phyloP scores from a whole-genome alignment of 2,888 invertebrate genomes.

The Camptogramma bilineatum region DNA sequence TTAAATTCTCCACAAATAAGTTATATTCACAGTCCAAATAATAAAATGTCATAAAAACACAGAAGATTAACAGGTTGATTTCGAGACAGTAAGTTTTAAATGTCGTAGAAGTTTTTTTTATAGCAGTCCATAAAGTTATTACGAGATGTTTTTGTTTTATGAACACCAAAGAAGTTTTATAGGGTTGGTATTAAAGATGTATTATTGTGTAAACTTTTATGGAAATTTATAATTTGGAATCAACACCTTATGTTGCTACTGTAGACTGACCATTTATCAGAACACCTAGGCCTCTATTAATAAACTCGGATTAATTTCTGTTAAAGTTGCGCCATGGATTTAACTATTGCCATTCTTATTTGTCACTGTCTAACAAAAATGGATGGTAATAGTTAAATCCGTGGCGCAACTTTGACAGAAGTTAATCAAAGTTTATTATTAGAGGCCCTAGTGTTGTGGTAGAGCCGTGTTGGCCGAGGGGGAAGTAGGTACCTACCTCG shows the following conservation, averaged over 20 bases:
- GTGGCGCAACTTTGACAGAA: too few species aligned
- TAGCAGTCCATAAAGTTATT: slow-evolving; percentile 22
- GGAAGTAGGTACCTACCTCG: too few species aligned
- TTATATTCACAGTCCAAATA: neutral
- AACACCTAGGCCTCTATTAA: too few species aligned
- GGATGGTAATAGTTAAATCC: too few species aligned
- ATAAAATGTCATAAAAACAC: slow-evolving; percentile 11
- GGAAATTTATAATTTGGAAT: slow-evolving; percentile 3
- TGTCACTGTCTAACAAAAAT: too few species aligned
- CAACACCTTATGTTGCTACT: neutral
- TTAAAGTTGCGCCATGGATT: too few species aligned
- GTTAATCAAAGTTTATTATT: too few species aligned
- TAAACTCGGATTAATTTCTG: too few species aligned
- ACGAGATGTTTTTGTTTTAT: slow-evolving; percentile 17
- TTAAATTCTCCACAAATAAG: slow-evolving; percentile 2
- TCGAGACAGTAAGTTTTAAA: slow-evolving; percentile 6
- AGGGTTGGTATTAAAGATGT: slow-evolving; percentile 10
- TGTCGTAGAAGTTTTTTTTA: too few species aligned
- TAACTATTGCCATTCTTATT: too few species aligned
- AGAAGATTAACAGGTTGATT: slow-evolving; percentile 8
- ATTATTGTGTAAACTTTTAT: slow-evolving; percentile 13
- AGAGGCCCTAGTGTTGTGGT: too few species aligned
- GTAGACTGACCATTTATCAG: neutral
- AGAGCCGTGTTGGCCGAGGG: too few species aligned
- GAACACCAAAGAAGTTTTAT: slow-evolving; percentile 23